A percentile compares a stretch with the other conserved stretches of the same genome.
Evolutionary conservation across 2,113 vertebrate genomes (phyloP).

Genomic region (Fulica atra): DNA sequence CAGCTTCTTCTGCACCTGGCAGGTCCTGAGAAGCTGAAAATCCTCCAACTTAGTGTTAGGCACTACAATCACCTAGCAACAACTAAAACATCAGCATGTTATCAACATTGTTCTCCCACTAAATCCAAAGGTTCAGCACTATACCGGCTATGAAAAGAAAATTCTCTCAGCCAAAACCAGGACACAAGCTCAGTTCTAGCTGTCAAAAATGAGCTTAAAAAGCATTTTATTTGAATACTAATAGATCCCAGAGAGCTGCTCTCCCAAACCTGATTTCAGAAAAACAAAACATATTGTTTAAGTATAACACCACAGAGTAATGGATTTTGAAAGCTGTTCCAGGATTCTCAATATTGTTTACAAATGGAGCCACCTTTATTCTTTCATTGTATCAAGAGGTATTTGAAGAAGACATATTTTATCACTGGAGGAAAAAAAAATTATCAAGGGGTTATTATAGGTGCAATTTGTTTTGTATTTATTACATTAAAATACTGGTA

Average conservation of each 20-base stretch:
- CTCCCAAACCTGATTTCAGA: neutral
- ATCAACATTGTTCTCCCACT: too few relatives aligned
- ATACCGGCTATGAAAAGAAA: too few relatives aligned
- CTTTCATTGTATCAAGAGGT: neutral
- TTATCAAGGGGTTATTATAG: neutral
- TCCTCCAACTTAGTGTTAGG: too few relatives aligned
- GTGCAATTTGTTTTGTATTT: neutral
- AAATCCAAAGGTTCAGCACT: too few relatives aligned
- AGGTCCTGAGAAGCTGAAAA: too few relatives aligned
- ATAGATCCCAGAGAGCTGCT: neutral
- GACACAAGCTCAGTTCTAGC: neutral
- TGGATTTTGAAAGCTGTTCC: neutral
- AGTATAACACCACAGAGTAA: neutral
- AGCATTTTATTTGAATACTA: neutral
- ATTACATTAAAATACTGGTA: neutral
- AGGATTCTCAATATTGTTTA: neutral
- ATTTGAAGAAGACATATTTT: neutral
- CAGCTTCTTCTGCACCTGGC: too few relatives aligned
- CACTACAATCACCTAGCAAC: too few relatives aligned
- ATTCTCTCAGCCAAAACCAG: too few relatives aligned
- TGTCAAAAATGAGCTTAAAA: neutral
- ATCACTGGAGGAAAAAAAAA: neutral
- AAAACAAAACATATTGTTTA: neutral
- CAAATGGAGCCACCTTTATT: neutral
- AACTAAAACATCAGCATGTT: too few relatives aligned